These are phyloP conservation scores for Dissostichus mawsoni DNA, from an alignment of 2,113 vertebrate species.

Conservation along the genomic window DNA sequence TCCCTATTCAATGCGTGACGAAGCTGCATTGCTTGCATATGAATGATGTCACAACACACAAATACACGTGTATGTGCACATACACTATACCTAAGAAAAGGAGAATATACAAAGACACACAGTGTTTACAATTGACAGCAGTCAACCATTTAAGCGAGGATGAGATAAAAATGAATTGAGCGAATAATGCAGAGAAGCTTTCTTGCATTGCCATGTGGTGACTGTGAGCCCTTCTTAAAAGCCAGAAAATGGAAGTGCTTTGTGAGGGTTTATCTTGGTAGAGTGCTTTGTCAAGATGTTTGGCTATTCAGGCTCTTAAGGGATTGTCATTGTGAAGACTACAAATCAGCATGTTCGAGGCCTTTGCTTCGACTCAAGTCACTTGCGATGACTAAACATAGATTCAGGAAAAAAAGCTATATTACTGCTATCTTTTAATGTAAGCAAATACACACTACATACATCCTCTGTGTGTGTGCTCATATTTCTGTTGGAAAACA, in stretches of 20 bases:
- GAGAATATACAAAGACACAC: constrained; percentile 12
- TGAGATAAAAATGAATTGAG: constrained; percentile 33
- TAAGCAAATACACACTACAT: not conserved
- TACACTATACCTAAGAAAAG: not conserved
- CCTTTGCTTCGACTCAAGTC: constrained; percentile 22
- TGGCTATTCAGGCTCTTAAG: constrained; percentile 43
- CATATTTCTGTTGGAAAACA: not conserved
- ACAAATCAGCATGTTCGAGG: constrained; percentile 41
- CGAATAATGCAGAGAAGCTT: constrained; percentile 31
- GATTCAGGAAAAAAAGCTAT: not conserved
- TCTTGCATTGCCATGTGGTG: constrained; percentile 22
- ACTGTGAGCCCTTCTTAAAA: constrained; percentile 44
- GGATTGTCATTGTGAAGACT: constrained; percentile 49
- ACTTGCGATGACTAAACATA: constrained; percentile 21
- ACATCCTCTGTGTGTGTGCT: not conserved
- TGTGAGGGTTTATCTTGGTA: constrained; percentile 46
- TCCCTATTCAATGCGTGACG: constrained; percentile 9
- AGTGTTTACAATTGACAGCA: constrained; percentile 35
- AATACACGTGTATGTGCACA: not conserved
- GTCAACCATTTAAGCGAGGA: constrained; percentile 27
- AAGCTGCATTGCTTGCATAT: not conserved
- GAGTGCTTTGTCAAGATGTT: constrained; percentile 56
- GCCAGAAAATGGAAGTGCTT: constrained; percentile 53
- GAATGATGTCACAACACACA: not conserved
- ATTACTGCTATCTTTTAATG: not conserved